phyloP scores from a whole-genome alignment of 2,888 invertebrate genomes.

The Diabrotica balteata region DNA sequence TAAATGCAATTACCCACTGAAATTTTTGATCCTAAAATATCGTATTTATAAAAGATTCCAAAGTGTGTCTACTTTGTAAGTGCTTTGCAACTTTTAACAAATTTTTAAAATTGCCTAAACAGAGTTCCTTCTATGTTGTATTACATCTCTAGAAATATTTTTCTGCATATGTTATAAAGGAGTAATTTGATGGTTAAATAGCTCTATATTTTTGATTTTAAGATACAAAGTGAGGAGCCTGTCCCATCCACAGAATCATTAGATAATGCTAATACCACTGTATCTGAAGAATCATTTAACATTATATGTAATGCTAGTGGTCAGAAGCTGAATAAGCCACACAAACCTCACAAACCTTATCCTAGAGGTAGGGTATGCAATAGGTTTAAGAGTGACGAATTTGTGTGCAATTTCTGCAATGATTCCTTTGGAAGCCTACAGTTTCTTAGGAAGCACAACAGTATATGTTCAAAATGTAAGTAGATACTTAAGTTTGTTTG shows the following conservation, averaged over 20 bases:
- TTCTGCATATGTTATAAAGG: too few species aligned
- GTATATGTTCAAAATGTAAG: slow-evolving; percentile 46
- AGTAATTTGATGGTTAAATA: too few species aligned
- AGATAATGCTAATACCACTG: slow-evolving; percentile 1
- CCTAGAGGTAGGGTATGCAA: slow-evolving; percentile 12
- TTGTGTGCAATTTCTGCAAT: slow-evolving; percentile 48
- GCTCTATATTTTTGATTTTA: not conserved
- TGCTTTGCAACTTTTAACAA: too few species aligned
- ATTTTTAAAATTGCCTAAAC: too few species aligned
- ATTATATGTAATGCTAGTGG: too few species aligned
- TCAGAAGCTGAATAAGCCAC: slow-evolving; percentile 2
- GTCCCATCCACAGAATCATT: not conserved
- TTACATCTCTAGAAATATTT: too few species aligned
- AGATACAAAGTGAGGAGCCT: slow-evolving; percentile 23
- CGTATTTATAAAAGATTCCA: too few species aligned
- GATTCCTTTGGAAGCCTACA: slow-evolving; percentile 45
- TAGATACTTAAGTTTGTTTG: not conserved
- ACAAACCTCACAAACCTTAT: slow-evolving; percentile 17
- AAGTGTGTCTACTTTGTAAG: too few species aligned
- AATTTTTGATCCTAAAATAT: too few species aligned
- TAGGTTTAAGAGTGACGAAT: slow-evolving; percentile 42
- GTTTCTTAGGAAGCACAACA: slow-evolving; percentile 46
- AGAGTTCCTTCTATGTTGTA: too few species aligned
- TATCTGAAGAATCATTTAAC: not conserved
- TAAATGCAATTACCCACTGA: too few species aligned